Evolutionary conservation across 2,797 vertebrate species (phyloP).

Genomic region (Galagoides demidoff): DNA sequence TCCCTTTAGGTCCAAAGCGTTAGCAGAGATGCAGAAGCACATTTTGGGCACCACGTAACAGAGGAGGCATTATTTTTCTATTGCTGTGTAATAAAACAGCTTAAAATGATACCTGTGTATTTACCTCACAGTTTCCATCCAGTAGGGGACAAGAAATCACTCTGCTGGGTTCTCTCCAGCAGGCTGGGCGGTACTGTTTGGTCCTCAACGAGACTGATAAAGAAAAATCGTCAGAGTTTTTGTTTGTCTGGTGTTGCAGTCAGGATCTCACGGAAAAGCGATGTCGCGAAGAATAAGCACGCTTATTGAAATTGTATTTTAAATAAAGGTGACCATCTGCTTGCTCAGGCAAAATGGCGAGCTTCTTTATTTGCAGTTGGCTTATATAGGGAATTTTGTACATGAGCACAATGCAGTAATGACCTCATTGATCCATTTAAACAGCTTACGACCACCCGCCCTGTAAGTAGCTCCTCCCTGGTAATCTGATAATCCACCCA

Average conservation of each 20-base stretch:
- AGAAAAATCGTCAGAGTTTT: background rate
- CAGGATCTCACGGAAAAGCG: too few species aligned
- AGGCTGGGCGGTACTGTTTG: background rate
- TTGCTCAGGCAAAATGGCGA: too few species aligned
- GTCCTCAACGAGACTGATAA: background rate
- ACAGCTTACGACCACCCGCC: too few species aligned
- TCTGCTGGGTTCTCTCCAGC: background rate
- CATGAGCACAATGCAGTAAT: too few species aligned
- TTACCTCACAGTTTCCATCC: background rate
- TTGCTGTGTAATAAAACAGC: background rate
- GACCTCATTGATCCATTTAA: too few species aligned
- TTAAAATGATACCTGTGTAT: background rate
- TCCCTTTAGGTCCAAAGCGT: background rate
- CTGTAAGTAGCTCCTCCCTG: too few species aligned
- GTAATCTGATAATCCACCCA: too few species aligned
- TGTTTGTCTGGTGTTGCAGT: background rate
- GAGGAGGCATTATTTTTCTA: background rate
- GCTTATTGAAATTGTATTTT: too few species aligned
- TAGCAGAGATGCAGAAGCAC: background rate
- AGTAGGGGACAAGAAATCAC: background rate
- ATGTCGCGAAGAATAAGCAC: too few species aligned
- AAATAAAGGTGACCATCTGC: too few species aligned
- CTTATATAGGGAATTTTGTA: too few species aligned
- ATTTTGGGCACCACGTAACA: background rate
- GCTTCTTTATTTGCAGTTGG: too few species aligned